Conservation (phyloP, 2,888 invertebrate species). For the Drosophila percnosoma region DNA sequence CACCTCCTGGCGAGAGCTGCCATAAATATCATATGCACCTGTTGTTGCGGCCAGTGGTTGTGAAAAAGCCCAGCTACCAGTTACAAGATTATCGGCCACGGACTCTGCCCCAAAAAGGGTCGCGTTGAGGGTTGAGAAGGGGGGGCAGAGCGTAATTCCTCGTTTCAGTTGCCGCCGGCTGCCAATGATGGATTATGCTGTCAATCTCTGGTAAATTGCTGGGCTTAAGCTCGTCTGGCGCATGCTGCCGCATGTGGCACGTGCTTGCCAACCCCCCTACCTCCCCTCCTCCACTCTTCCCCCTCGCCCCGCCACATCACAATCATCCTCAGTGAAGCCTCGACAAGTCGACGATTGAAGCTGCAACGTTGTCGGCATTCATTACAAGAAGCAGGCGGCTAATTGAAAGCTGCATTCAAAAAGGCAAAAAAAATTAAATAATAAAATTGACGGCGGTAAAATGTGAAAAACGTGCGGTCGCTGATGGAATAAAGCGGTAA, state of each 20-base stretch:
- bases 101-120: not conserved
- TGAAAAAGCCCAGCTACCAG: conserved; percentile 54
- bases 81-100: conserved; percentile 44
- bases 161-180: conserved; percentile 18
- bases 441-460: conserved; percentile 56
- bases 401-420: conserved; percentile 77
- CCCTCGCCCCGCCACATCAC: not conserved
- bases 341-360: conserved; percentile 72
- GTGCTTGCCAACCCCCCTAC: conserved; percentile 42
- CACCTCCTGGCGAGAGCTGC: conserved; percentile 35
- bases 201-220: conserved; percentile 77
- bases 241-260: conserved; percentile 56
- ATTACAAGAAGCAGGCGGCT: conserved; percentile 77
- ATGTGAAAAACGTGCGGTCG: conserved; percentile 55
- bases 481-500: not conserved
- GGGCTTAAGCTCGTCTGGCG: conserved; percentile 67
- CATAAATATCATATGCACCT: conserved; percentile 65
- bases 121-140: not conserved
- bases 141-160: not conserved
- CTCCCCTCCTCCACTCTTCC: not conserved
- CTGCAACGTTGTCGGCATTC: conserved; percentile 66
- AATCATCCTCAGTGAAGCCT: conserved; percentile 22
- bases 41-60: conserved; percentile 49
- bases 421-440: conserved; percentile 16
- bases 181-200: conserved; percentile 77